Evolutionary conservation across 2,797 vertebrate species (phyloP).

Genomic region (Anas bernieri): DNA sequence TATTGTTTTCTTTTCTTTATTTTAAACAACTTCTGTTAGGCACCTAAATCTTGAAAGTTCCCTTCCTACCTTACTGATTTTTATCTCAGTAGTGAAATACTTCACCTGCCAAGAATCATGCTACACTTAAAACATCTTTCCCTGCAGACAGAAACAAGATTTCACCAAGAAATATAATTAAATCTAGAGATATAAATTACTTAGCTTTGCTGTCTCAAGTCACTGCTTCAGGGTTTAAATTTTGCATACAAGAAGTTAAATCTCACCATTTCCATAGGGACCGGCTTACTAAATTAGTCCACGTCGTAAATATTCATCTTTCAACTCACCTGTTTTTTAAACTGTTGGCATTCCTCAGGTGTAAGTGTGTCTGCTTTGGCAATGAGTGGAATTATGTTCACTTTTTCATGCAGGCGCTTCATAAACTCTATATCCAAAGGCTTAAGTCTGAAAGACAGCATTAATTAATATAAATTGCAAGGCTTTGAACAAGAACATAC

Average conservation of each 20-base stretch:
- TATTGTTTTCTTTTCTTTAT: background rate
- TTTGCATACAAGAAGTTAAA: background rate
- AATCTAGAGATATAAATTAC: conserved; percentile 53
- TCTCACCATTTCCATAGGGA: background rate
- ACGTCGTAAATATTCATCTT: background rate
- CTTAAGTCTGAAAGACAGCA: conserved; percentile 87
- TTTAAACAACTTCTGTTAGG: background rate
- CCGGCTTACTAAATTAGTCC: background rate
- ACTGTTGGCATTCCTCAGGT: conserved; percentile 98
- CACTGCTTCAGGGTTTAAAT: conserved; percentile 48
- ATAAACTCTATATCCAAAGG: conserved; percentile 99
- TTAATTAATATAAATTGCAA: background rate
- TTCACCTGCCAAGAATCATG: conserved; percentile 46
- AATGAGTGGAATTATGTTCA: conserved; percentile 98
- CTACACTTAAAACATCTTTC: conserved; percentile 24
- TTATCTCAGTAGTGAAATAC: conserved; percentile 48
- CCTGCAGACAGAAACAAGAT: conserved; percentile 38
- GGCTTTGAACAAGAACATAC: background rate
- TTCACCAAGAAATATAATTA: conserved; percentile 63
- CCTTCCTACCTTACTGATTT: conserved; percentile 30
- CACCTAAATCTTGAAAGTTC: background rate
- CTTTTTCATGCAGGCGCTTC: conserved; percentile 99
- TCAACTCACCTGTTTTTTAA: conserved; percentile 95
- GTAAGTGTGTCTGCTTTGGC: conserved; percentile 99
- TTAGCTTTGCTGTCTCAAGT: conserved; percentile 35